Conservation (phyloP, 1,140 invertebrate genomes). For the Atta colombica region DNA sequence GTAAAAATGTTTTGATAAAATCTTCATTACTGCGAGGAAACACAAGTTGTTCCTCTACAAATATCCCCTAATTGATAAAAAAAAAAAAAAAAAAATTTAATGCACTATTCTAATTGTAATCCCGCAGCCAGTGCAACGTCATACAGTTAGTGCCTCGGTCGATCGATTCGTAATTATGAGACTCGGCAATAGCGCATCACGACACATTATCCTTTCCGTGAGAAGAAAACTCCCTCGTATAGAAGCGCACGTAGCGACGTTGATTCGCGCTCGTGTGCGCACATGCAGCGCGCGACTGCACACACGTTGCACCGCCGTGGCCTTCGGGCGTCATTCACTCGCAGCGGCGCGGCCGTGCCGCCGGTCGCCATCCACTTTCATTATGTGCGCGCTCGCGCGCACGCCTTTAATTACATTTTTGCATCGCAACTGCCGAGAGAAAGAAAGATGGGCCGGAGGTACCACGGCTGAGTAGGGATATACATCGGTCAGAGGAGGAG, state of each 20-base stretch:
- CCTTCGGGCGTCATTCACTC: conserved; percentile 86
- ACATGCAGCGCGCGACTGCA: conserved; percentile 69
- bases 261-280: conserved; percentile 58
- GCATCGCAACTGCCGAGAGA: conserved; percentile 77
- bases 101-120: conserved; percentile 22
- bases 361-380: conserved; percentile 83
- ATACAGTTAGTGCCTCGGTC: no score
- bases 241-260: not conserved
- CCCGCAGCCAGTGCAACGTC: not conserved
- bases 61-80: conserved; percentile 10
- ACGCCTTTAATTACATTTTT: conserved; percentile 85
- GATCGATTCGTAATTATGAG: conserved; percentile 46
- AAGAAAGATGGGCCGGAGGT: conserved; percentile 53
- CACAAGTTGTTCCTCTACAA: not conserved
- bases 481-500: conserved; percentile 24
- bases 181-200: conserved; percentile 65
- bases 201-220: conserved; percentile 53
- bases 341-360: conserved; percentile 77
- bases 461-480: not conserved
- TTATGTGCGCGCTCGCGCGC: conserved; percentile 77
- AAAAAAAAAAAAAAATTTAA: not conserved
- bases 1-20: conserved; percentile 6
- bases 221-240: conserved; percentile 56
- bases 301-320: conserved; percentile 82
- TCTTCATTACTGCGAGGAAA: not conserved